Evolutionary conservation across 2,888 invertebrate genomes (phyloP), one percentile per base, ranked within the genome.

Genomic region (Scaptomyza parva): DNA sequence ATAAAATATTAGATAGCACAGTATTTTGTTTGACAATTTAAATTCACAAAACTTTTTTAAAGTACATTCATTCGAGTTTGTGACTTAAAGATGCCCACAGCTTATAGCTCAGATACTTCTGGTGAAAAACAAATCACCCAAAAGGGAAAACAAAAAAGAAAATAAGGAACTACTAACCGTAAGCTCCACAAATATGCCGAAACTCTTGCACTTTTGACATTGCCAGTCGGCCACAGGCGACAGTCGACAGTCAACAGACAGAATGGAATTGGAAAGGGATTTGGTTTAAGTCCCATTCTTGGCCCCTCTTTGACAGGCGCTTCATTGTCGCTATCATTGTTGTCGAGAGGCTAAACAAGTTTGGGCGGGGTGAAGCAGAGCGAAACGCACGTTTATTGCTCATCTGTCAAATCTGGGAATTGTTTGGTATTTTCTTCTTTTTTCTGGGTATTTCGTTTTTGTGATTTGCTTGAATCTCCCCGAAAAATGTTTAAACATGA

Each of bases 401-500:
- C 66, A 52, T 40, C 43, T 72, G 64, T 57, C 70, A 65, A 75
- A 60, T 73, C 65, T 65, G 45, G 22, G 20, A 30, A 18, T 14
- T 22, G 28, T 35, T 26, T 47, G 8, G 14, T 24, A 9, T 35
- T 12, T 24, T 30, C 28, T 20, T 52, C 52, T 43, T 40, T 61
- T 55, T 74, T 28, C 22, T 64, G 26, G 17, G n/a, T 8, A 22
- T 14, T 50, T 71, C 48, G 52, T 41, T 74, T 72, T 79, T 52
- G 72, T 55, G 70, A 70, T 52, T 82, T 52, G 62, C 48, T 53
- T 51, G 57, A 50, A 24, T 50, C 66, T 53, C 52, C 71, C 57
- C 43, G n/a, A n/a, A 80, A 86, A 86, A 76, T 77, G 70, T 77
- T 80, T 66, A 65, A 51, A 74, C 55, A 70, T 77, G 77, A 76